Evolutionary conservation across 2,888 invertebrate genomes (phyloP), one percentile per base, ranked within the genome.

Genomic region (Brachypalpus laphriformis): DNA sequence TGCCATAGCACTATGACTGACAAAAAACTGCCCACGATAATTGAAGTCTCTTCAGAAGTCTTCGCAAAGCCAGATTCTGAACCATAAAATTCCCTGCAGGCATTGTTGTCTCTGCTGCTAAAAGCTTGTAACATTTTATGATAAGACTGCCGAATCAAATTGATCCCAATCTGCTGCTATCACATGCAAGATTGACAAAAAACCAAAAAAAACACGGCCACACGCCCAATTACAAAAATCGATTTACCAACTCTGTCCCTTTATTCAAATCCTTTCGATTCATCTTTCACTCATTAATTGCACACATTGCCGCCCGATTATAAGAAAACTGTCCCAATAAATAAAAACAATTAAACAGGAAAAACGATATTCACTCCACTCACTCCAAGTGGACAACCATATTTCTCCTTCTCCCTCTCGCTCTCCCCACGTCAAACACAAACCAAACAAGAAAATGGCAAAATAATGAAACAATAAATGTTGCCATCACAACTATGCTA

Each of bases 401-500:
- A 25, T 7, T 40, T 9, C 22, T n/a, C 71, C 1, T 22, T 72
- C 72, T 25, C 40, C 51, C 61, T 51, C 37, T 3, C 51, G n/a
- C 28, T 22, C 34, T 22, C 25, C 3, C 11, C 1, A 9, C 11
- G 3, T 8, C 22, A 49, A 16, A 22, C 16, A 31, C 18, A 37
- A 34, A 68, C 45, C 37, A 16, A 42, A 49, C 57, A 66, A 31
- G n/a, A 51, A 76, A 76, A 66, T 59, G 18, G 59, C 59, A 59
- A 54, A 68, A 22, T 68, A 68, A 51, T 40, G 16, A 68, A 76
- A 76, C 59, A 22, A 57, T 57, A 34, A 66, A 42, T 75, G 34
- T 37, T 57, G 37, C 65, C 4, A 56, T 25, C 42, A 51, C 51
- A 51, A 51, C 49, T 49, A 47, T 57, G 18, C 18, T 22, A 18